Evolutionary conservation across 2,797 vertebrate genomes (phyloP).

Genomic region (Eremophila alpestris): DNA sequence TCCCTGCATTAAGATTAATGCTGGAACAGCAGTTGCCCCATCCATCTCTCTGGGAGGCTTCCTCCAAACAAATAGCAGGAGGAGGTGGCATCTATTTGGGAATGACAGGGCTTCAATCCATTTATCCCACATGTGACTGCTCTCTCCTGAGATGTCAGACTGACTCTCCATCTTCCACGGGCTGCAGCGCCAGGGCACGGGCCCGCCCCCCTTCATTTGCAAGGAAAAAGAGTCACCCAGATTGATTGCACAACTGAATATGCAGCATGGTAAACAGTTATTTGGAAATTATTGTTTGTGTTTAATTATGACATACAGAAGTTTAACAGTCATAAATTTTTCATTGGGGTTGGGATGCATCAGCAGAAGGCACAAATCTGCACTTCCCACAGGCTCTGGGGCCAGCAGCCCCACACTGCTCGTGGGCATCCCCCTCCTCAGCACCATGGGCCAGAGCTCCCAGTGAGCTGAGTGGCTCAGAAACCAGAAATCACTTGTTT

Average conservation of each 20-base stretch:
- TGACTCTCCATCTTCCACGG: neutral
- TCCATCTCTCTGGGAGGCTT: constrained; percentile 21
- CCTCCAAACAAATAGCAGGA: constrained; percentile 29
- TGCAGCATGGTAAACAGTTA: constrained; percentile 29
- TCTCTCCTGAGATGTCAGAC: neutral
- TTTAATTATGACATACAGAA: constrained; percentile 61
- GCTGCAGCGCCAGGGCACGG: accelerated
- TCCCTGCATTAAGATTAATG: neutral
- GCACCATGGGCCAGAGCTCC: neutral
- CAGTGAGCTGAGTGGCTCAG: neutral
- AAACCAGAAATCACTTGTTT: neutral
- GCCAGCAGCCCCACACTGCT: accelerated
- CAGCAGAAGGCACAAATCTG: neutral
- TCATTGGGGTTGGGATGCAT: neutral
- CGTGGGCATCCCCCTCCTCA: neutral
- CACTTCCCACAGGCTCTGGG: neutral
- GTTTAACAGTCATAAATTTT: constrained; percentile 38
- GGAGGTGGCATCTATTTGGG: constrained; percentile 4
- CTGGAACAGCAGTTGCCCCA: neutral
- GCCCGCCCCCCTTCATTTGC: neutral
- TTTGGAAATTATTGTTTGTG: constrained; percentile 56
- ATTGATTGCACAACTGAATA: constrained; percentile 34
- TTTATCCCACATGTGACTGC: neutral
- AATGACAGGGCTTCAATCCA: neutral
- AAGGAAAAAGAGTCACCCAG: constrained; percentile 8